phyloP scores from a whole-genome alignment of 2,797 vertebrate species.

The Cephalopachus bancanus region DNA sequence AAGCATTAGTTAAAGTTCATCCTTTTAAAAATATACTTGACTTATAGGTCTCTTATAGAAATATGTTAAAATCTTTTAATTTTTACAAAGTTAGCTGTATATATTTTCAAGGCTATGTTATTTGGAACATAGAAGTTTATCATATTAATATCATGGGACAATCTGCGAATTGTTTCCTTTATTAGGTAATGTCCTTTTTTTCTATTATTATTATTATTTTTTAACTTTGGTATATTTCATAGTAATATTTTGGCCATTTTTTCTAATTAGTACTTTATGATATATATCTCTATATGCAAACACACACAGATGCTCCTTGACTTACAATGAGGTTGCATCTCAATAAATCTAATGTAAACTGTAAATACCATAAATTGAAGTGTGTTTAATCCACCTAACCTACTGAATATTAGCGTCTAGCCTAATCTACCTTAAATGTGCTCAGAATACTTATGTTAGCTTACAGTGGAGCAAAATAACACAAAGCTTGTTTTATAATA shows the following conservation, averaged over 20 bases:
- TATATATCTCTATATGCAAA: not conserved
- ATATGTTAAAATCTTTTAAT: not conserved
- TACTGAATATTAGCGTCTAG: too few species aligned
- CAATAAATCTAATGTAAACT: too few species aligned
- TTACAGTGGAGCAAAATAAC: too few species aligned
- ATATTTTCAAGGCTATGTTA: not conserved
- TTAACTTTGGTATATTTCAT: conserved; percentile 10
- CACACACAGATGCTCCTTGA: too few species aligned
- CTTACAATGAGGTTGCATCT: too few species aligned
- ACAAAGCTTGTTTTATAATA: too few species aligned
- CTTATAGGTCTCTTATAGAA: not conserved
- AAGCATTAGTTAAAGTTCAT: not conserved
- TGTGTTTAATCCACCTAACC: too few species aligned
- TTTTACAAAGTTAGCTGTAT: not conserved
- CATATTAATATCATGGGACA: not conserved
- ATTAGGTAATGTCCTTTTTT: not conserved
- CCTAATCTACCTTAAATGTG: too few species aligned
- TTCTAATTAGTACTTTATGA: not conserved
- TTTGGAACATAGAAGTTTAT: not conserved
- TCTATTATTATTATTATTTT: not conserved
- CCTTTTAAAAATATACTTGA: not conserved
- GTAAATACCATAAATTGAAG: too few species aligned
- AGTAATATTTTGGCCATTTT: not conserved
- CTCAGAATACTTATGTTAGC: too few species aligned
- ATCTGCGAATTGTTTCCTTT: not conserved